Percentiles rank a stretch among this genome's conserved stretches.
Evolutionary conservation across 1,140 invertebrate species (phyloP).

Genomic region (Drosophila bifasciata): DNA sequence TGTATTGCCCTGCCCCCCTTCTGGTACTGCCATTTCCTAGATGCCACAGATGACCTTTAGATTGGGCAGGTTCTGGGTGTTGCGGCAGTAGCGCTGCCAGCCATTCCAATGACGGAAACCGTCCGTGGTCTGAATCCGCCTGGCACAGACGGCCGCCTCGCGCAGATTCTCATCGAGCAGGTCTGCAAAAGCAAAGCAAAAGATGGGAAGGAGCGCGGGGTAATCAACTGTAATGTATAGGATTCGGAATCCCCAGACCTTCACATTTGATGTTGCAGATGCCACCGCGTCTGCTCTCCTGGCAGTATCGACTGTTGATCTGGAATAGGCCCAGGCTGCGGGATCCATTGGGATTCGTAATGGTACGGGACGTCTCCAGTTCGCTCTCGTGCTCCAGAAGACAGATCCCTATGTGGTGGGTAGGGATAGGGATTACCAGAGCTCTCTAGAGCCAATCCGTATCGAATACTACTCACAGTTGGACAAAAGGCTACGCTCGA

Average conservation of each 20-base stretch:
- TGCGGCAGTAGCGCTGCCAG: conserved; percentile 87
- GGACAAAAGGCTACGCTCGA: conserved; percentile 60
- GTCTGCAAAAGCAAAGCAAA: conserved; percentile 77
- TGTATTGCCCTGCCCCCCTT: too few relatives aligned
- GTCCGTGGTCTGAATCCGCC: conserved; percentile 86
- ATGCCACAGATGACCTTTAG: conserved; percentile 65
- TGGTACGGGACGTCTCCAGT: conserved; percentile 86
- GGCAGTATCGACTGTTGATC: conserved; percentile 67
- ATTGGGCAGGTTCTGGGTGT: conserved; percentile 86
- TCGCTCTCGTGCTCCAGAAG: conserved; percentile 89
- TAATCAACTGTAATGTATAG: too few relatives aligned
- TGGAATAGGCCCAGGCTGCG: conserved; percentile 89
- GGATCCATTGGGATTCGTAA: conserved; percentile 86
- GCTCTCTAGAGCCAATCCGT: neutral
- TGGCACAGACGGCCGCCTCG: conserved; percentile 88
- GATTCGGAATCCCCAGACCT: conserved; percentile 26
- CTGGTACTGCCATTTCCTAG: neutral
- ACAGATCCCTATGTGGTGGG: conserved; percentile 87
- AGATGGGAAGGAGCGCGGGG: neutral
- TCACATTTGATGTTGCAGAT: conserved; percentile 70
- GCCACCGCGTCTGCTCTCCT: conserved; percentile 51
- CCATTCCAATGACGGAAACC: conserved; percentile 89
- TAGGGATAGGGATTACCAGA: neutral
- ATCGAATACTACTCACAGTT: conserved; percentile 48
- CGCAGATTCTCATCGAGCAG: conserved; percentile 87